Conservation (phyloP, 2,888 invertebrate genomes). For the Megastigmus dorsalis region DNA sequence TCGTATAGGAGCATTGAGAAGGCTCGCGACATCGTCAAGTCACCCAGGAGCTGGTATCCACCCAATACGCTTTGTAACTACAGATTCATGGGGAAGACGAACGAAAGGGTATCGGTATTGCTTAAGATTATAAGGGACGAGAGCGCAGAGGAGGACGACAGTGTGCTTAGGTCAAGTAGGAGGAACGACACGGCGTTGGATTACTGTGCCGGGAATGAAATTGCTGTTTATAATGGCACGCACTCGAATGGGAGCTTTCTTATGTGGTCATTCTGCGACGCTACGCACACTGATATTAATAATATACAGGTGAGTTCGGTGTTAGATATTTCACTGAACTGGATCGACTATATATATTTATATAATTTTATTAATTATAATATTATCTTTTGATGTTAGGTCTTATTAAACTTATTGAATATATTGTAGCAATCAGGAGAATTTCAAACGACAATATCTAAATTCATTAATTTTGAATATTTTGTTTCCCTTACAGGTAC, state of each 20-base stretch:
- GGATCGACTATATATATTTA: no score
- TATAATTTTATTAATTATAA: no score
- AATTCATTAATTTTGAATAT: no score
- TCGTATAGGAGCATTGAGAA: slow-evolving; percentile 62
- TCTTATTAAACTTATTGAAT: no score
- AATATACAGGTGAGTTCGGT: slow-evolving; percentile 62
- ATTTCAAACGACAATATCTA: no score
- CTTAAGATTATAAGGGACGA: slow-evolving; percentile 63
- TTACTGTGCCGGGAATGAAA: slow-evolving; percentile 66
- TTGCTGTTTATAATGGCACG: slow-evolving; percentile 66
- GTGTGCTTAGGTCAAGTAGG: not conserved
- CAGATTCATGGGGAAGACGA: slow-evolving; percentile 62
- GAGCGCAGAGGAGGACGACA: slow-evolving; percentile 14
- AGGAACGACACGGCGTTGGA: slow-evolving; percentile 56
- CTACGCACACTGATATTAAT: slow-evolving; percentile 66
- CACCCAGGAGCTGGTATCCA: slow-evolving; percentile 65
- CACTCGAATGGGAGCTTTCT: slow-evolving; percentile 62
- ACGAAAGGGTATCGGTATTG: slow-evolving; percentile 62
- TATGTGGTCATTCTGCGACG: slow-evolving; percentile 68
- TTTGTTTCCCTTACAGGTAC: slow-evolving; percentile 57
- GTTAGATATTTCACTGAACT: no score
- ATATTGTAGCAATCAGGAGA: no score
- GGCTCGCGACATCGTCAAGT: slow-evolving; percentile 61
- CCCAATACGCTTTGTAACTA: slow-evolving; percentile 66
- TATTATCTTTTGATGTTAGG: no score